phyloP scores from a whole-genome alignment of 2,888 invertebrate species.

The Catocala fraxini region DNA sequence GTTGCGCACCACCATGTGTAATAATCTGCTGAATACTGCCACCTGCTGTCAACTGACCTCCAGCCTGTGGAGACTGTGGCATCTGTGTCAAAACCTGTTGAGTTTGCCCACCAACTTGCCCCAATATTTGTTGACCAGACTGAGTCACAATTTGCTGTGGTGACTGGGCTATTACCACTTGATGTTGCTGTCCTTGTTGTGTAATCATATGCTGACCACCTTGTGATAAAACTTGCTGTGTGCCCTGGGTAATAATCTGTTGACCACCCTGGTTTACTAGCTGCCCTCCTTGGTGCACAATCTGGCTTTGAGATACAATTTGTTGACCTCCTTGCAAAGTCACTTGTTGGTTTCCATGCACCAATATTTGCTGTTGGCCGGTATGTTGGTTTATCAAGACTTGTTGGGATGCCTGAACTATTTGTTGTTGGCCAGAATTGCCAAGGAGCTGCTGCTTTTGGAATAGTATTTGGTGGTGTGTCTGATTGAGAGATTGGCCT shows the following conservation, averaged over 20 bases:
- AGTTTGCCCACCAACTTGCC: conserved; percentile 75
- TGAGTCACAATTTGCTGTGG: conserved; percentile 84
- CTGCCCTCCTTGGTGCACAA: conserved; percentile 83
- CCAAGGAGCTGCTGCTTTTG: conserved; percentile 88
- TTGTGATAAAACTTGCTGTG: conserved; percentile 81
- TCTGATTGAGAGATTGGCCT: conserved; percentile 82
- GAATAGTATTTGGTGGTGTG: conserved; percentile 82
- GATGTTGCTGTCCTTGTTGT: conserved; percentile 82
- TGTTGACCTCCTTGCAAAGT: conserved; percentile 82
- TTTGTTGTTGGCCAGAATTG: conserved; percentile 83
- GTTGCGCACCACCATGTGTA: conserved; percentile 82
- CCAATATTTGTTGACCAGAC: conserved; percentile 81
- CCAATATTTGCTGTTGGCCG: conserved; percentile 83
- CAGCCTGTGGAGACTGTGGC: conserved; percentile 79
- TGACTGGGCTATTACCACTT: conserved; percentile 82
- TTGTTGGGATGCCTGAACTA: conserved; percentile 85
- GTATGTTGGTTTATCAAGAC: conserved; percentile 83
- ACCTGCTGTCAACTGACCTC: conserved; percentile 65
- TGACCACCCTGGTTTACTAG: conserved; percentile 81
- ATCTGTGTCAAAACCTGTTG: conserved; percentile 80
- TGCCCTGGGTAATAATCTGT: conserved; percentile 78
- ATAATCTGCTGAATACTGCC: conserved; percentile 85
- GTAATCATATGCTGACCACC: conserved; percentile 84
- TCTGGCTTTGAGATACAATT: conserved; percentile 81
- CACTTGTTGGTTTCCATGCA: conserved; percentile 84